Percentiles rank a stretch among this genome's conserved stretches.
Evolutionary conservation across 2,888 invertebrate genomes (phyloP).

Genomic region (Nematopogon swammerdamellus): DNA sequence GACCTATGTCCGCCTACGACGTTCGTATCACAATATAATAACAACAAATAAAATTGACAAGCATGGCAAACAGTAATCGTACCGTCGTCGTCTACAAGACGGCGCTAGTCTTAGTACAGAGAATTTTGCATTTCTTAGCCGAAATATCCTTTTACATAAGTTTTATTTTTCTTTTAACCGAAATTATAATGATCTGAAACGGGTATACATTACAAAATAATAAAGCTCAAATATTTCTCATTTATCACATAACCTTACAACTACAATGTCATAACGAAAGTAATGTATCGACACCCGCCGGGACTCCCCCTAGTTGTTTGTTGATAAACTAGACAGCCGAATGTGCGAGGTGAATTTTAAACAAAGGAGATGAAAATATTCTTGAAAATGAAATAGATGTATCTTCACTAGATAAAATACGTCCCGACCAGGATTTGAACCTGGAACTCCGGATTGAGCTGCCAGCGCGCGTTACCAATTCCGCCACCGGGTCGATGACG

Average conservation of each 20-base stretch:
- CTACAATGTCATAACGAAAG: not conserved
- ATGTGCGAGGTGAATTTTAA: no score
- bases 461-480: no score
- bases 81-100: not conserved
- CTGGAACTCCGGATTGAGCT: no score
- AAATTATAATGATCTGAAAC: not conserved
- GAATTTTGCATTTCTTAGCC: not conserved
- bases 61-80: slow-evolving; percentile 17
- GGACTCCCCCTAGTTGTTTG: no score
- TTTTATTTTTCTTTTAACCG: not conserved
- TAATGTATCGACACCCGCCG: no score
- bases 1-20: not conserved
- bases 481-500: no score
- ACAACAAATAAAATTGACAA: slow-evolving; percentile 25
- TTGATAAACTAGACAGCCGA: no score
- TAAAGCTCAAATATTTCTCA: slow-evolving; percentile 21
- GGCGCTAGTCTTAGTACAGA: not conserved
- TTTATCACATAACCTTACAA: slow-evolving; percentile 24
- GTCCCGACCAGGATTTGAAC: no score
- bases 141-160: not conserved
- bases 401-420: no score
- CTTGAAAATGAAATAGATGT: no score
- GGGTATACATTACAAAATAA: slow-evolving; percentile 14
- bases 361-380: no score
- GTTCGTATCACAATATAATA: slow-evolving; percentile 18